These are phyloP conservation scores for Brachionus rotundiformis DNA, from an alignment of 1,140 invertebrate species.

Conservation along the genomic window DNA sequence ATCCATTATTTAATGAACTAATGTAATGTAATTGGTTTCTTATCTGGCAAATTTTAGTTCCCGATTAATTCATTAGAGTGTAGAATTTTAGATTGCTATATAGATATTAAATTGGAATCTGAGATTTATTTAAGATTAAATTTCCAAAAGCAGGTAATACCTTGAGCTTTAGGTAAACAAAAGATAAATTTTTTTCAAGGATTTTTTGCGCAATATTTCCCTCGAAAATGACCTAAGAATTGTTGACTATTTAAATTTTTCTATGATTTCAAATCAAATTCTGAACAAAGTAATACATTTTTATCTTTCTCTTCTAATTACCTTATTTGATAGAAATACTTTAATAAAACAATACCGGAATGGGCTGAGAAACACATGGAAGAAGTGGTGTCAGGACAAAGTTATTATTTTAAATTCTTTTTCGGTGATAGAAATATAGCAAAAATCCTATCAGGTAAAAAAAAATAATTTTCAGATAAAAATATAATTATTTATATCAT, in stretches of 20 bases:
- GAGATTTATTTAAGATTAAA: constrained; percentile 1
- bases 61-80: background rate
- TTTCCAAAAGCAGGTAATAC: background rate
- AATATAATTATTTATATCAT: background rate
- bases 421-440: constrained; percentile 23
- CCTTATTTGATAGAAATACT: background rate
- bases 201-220: background rate
- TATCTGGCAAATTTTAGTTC: background rate
- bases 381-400: background rate
- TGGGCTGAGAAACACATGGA: background rate
- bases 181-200: background rate
- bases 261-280: background rate
- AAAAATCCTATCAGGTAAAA: constrained; percentile 16
- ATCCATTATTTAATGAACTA: no score
- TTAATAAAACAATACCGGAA: background rate
- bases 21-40: background rate
- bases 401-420: background rate
- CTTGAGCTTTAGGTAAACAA: background rate
- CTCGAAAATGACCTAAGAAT: background rate
- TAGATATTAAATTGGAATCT: background rate
- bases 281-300: background rate
- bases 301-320: background rate
- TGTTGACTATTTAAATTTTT: background rate
- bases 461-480: background rate
- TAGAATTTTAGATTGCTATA: background rate